A percentile compares a stretch with the other conserved stretches of the same genome.
Evolutionary conservation across 1,140 invertebrate genomes (phyloP).

Genomic region (Nebria ingens): DNA sequence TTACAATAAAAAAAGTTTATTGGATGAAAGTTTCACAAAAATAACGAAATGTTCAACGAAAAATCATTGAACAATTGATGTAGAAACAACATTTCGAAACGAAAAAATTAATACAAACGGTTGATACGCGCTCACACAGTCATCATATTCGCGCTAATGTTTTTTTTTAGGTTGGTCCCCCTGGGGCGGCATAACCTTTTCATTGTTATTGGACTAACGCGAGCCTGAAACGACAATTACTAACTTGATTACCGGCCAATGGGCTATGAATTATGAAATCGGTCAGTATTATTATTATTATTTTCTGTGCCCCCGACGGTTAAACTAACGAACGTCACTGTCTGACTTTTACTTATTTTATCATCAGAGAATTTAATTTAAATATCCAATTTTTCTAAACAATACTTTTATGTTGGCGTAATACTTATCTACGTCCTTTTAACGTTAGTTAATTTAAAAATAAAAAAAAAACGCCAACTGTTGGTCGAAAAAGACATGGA

Average conservation of each 20-base stretch:
- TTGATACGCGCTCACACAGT: neutral
- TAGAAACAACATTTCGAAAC: neutral
- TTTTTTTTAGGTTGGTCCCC: conserved; percentile 7
- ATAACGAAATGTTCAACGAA: neutral
- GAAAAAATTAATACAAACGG: conserved; percentile 1
- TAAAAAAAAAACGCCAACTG: too few species aligned
- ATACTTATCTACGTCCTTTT: too few species aligned
- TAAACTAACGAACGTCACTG: neutral
- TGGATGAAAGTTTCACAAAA: neutral
- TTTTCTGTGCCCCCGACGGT: neutral
- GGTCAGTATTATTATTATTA: neutral
- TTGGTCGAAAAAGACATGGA: neutral
- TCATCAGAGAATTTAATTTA: neutral
- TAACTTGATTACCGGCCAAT: neutral
- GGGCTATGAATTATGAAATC: neutral
- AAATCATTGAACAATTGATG: neutral
- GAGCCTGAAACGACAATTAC: neutral
- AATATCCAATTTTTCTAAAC: too few species aligned
- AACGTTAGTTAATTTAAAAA: too few species aligned
- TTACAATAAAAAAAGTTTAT: conserved; percentile 1
- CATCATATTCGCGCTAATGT: neutral
- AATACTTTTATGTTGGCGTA: too few species aligned
- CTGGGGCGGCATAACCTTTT: conserved; percentile 7
- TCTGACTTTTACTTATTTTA: neutral
- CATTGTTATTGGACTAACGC: conserved; percentile 4